Base-by-base conservation (phyloP, 2,888 invertebrate species). In the Coleophora flavipennella region DNA sequence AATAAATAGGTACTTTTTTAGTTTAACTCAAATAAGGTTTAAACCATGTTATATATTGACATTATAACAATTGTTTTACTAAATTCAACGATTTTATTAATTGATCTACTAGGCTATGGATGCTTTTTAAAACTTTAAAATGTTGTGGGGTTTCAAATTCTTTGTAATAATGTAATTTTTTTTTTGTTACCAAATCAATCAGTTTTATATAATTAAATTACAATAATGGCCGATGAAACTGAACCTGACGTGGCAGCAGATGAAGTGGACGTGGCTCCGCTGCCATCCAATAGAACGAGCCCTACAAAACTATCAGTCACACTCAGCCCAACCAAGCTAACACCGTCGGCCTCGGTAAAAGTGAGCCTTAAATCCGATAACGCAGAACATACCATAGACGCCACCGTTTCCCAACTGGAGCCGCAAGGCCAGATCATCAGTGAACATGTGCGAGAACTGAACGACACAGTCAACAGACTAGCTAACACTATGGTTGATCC, bases 31-130 rank as follows among this genome's bases (percentile, higher is more conserved):
- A 20, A 20, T 20, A 6, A 20, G 20, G 20, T 20, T 20, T 20
- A 20, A 20, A 20, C 20, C 20, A 20, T 6, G 6, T 4, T 6
- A 20, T 6, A 20, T 20, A 20, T 20, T 4, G 20, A 35, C 25
- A 27, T 11, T 32, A 32, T 33, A 33, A 14, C 11, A 20, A 31
- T 34, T 27, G 10, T 12, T 36, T 36, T 33, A 26, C 20, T 33
- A 33, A 37, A 42, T 40, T 37, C 10, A 35, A 42, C n/a, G 50
- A 39, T 53, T 45, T 53, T 52, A 45, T 42, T 41, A 20, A 35
- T 20, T 36, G 58, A 64, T 75, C 78, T 42, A 59, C 48, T 51
- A 39, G 74, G 77, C 60, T 58, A 69, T 70, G 77, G 39, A 33
- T 12, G n/a, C 27, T 20, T 28, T 28, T 10, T 25, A 28, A 34